A percentile compares a stretch with the other conserved stretches of the same genome.
phyloP scores from a whole-genome alignment of 2,888 invertebrate species.

The Brachylomia viminalis region DNA sequence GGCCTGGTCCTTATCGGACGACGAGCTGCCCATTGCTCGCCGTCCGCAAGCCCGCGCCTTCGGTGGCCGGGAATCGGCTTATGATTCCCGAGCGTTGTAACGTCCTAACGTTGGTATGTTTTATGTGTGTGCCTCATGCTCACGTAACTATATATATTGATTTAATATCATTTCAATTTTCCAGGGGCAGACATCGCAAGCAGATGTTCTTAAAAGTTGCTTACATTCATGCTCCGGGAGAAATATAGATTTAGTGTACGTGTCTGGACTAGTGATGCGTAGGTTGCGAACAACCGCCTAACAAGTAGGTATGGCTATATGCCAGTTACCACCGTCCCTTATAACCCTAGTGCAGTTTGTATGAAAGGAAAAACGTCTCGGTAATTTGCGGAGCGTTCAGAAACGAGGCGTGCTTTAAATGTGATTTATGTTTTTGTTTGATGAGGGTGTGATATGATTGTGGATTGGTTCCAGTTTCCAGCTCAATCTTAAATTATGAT shows the following conservation, averaged over 20 bases:
- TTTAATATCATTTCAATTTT: slow-evolving; percentile 63
- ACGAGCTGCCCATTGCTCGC: too few relatives aligned
- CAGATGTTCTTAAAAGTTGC: slow-evolving; percentile 74
- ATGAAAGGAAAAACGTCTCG: slow-evolving; percentile 51
- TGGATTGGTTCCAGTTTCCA: slow-evolving; percentile 30
- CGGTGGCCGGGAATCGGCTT: too few relatives aligned
- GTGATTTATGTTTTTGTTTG: slow-evolving; percentile 51
- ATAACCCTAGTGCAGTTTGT: slow-evolving; percentile 55
- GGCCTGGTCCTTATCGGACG: too few relatives aligned
- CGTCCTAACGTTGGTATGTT: slow-evolving; percentile 26
- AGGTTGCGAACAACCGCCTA: slow-evolving; percentile 47
- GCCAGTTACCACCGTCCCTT: slow-evolving; percentile 57
- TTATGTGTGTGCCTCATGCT: slow-evolving; percentile 34
- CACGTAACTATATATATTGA: slow-evolving; percentile 6
- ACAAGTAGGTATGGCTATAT: slow-evolving; percentile 62
- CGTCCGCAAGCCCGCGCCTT: too few relatives aligned
- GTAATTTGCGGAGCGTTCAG: slow-evolving; percentile 57
- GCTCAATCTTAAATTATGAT: slow-evolving; percentile 38
- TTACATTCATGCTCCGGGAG: slow-evolving; percentile 71
- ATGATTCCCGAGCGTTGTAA: too few relatives aligned
- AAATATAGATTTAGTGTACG: slow-evolving; percentile 75
- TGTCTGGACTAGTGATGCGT: slow-evolving; percentile 67
- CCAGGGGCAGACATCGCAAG: slow-evolving; percentile 63
- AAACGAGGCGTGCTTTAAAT: slow-evolving; percentile 42
- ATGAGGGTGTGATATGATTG: slow-evolving; percentile 39